Base-by-base conservation (phyloP, 53 echinoderm and acorn worm genomes). In the Luidia sarsii region DNA sequence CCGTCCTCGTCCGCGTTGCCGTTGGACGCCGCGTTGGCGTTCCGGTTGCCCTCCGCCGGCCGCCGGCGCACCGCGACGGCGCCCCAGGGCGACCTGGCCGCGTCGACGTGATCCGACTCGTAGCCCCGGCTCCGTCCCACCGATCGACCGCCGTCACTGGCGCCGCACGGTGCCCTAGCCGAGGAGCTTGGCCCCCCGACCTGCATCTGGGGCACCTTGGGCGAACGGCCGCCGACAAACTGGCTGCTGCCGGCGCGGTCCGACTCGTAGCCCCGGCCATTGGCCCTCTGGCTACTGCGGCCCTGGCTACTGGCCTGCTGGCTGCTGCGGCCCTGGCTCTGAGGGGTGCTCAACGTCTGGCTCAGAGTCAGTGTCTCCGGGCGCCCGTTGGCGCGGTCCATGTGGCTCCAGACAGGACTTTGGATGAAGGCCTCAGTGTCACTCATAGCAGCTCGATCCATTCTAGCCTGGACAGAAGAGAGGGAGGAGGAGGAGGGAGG, bases 391-490 rank as follows among this genome's bases (percentile, higher is more conserved):
- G n/a, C n/a, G n/a, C n/a, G n/a, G n/a, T 56, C 77, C 38, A 61
- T 77, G 61, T 77, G 77, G 21, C 77, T 77, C 77, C 77, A 77
- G 48, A 77, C 77, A 0, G 86, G 79, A 37, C 79, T 63, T 25
- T 55, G 69, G 11, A 75, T 83, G 18, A 89, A 57, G 29, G 83
- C 85, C 35, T 94, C 94, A 23, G 68, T 85, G 61, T 94, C 90
- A 54, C 90, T 94, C 74, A 85, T 70, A 35, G 90, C 87, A 59
- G 38, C 59, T 37, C 90, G 81, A 13, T 89, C 93, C 50, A 55
- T 49, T 33, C 75, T 86, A 23, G 87, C 81, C 93, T 93, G 50
- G 22, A 39, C 21, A 37, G 7, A 48, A 39, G 27, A 50, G 16
- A 80, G 69, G 5, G 27, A 56, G 21, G 27, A 56, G 5, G 57